Evolutionary conservation across 35 echinoderm and acorn worm genomes (phyloP), one percentile per base, ranked within the genome.

Genomic region (Strongylocentrotus purpuratus): DNA sequence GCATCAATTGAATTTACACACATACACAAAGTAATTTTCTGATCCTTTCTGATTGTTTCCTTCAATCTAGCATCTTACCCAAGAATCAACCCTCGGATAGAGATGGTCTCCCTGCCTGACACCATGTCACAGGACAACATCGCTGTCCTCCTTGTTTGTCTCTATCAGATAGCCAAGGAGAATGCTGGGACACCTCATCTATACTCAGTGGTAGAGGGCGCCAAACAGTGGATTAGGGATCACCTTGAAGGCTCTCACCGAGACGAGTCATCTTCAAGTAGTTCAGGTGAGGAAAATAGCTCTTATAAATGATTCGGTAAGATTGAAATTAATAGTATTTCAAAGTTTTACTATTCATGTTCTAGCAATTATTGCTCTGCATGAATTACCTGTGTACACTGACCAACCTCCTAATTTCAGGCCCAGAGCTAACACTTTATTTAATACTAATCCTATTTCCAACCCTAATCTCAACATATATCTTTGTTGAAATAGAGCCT

Each of bases 111-210:
- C 11, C 22, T 33, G 17, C 93, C 94, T 10, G 93, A 94, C 2
- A 59, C 47, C 46, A 45, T 71, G 20, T 45, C 94, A 46, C 78
- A 94, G 41, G 94, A 46, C 9, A 50, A 32, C 14, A 18, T 94
- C n/a, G 87, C 86, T 25, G 32, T 88, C 46, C 96, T 96, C 87
- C 61, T 96, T 31, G 85, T 90, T 18, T 20, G 32, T 31, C 50
- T 96, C 45, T 96, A 96, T 55, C 52, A 91, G 93, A 33, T 88
- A 18, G 96, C 96, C 13, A 59, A 88, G 52, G 94, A 94, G 17
- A 52, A 18, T 87, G 86, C 33, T 35, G 92, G 96, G 86, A 87
- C 46, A 48, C 96, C 96, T 33, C 52, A 94, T 55, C 61, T 94
- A 12, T 96, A 88, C 45, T 47, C 13, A 2, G 31, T 96, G 22